Percentiles rank a stretch among this genome's conserved stretches.
Conservation (phyloP, 2,888 invertebrate genomes). For the Abrostola tripartita region DNA sequence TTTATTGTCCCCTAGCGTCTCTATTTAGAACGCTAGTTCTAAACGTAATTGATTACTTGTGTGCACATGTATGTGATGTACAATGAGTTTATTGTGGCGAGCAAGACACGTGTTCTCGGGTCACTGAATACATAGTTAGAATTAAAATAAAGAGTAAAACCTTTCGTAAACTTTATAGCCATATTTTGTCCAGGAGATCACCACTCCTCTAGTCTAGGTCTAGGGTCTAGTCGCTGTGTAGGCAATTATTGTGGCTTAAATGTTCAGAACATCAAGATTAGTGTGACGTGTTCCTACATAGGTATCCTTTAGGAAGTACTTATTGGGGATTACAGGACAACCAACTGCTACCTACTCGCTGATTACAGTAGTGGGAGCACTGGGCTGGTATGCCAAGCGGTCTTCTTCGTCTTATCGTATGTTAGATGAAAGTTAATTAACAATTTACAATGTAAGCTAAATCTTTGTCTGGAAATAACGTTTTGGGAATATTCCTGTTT, state of each 20-base stretch:
- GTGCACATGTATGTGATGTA: conserved; percentile 14
- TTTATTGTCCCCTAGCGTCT: neutral
- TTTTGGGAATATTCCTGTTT: no score
- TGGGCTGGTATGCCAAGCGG: no score
- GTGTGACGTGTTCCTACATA: neutral
- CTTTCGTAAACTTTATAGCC: no score
- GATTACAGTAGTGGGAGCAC: no score
- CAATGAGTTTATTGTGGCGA: neutral
- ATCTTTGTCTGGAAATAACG: no score
- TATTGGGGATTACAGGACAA: conserved; percentile 8
- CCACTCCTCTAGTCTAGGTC: neutral
- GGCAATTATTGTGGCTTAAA: conserved; percentile 17
- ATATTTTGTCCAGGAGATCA: no score
- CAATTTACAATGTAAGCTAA: no score
- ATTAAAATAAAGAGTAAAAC: no score
- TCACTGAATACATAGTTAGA: neutral
- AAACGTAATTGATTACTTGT: conserved; percentile 5
- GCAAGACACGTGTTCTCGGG: conserved; percentile 8
- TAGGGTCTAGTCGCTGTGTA: conserved; percentile 3
- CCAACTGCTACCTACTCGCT: conserved; percentile 6
- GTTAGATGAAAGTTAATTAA: no score
- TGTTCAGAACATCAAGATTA: conserved; percentile 13
- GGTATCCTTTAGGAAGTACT: conserved; percentile 6
- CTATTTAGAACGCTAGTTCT: neutral
- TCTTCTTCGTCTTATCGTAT: no score